Conservation (phyloP, 1,140 invertebrate genomes). For the Micrasema longulum region DNA sequence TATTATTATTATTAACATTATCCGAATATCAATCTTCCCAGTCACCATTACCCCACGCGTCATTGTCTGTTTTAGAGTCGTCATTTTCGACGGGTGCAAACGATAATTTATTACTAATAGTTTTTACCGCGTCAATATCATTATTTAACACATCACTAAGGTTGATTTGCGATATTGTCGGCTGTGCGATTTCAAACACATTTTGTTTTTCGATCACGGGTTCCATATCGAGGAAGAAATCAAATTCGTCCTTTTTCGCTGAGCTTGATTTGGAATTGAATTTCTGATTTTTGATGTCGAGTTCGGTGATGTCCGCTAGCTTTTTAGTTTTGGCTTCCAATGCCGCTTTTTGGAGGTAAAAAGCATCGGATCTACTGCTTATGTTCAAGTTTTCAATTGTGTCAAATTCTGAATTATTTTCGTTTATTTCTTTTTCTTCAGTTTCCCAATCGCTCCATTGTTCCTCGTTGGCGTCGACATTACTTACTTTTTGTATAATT, state of each 20-base stretch:
- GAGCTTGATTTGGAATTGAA: slow-evolving; percentile 56
- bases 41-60: slow-evolving; percentile 61
- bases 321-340: slow-evolving; percentile 65
- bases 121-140: not conserved
- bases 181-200: slow-evolving; percentile 61
- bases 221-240: slow-evolving; percentile 88
- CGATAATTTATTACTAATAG: slow-evolving; percentile 62
- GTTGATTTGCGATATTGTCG: not conserved
- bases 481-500: slow-evolving; percentile 55
- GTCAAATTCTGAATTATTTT: slow-evolving; percentile 19
- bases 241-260: slow-evolving; percentile 71
- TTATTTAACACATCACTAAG: not conserved
- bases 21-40: slow-evolving; percentile 53
- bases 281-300: slow-evolving; percentile 81
- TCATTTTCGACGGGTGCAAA: slow-evolving; percentile 61
- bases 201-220: slow-evolving; percentile 79
- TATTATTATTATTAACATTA: slow-evolving; percentile 13
- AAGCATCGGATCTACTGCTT: slow-evolving; percentile 50
- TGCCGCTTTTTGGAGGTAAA: slow-evolving; percentile 61
- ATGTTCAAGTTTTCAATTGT: slow-evolving; percentile 11
- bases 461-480: slow-evolving; percentile 59
- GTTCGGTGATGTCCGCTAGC: slow-evolving; percentile 73
- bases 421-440: slow-evolving; percentile 57
- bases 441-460: slow-evolving; percentile 86
- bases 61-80: slow-evolving; percentile 59